Evolutionary conservation across 2,888 invertebrate genomes (phyloP), one percentile per base, ranked within the genome.

Genomic region (Tachystola acroxantha): DNA sequence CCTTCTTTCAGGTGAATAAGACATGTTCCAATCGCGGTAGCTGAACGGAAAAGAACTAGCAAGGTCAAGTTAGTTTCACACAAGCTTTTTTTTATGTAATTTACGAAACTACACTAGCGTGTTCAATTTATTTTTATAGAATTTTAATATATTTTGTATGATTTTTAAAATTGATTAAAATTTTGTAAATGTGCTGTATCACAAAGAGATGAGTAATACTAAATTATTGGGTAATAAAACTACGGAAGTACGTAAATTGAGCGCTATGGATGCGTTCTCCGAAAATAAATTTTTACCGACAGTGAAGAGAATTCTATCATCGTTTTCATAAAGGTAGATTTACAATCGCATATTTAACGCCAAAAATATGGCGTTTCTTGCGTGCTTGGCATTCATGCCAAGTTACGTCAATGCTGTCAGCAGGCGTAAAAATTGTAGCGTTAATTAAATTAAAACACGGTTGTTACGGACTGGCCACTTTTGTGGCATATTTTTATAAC

Each of bases 21-120:
- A 94, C 94, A 94, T 94, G 92, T 92, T 93, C 90, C 89, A 91
- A 91, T 91, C 90, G 89, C 90, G 89, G 90, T 90, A 88, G 91
- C 89, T 89, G 89, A 90, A 91, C 91, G 91, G 91, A 92, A 93
- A 93, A 90, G 88, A 86, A 84, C 85, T 82, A 73, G 69, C 80
- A 85, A 86, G 86, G 86, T 86, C 86, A 86, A 86, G 82, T 82
- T 89, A 87, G 88, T 78, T 65, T 78, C 70, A 59, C 53, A 68
- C 57, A 68, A 66, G 75, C 75, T 78, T 79, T 77, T 77, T 67
- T 63, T 62, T 58, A 47, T 42, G 38, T 42, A 46, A 42, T 49
- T 57, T 50, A 39, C 40, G 33, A 46, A 53, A 51, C 43, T 46
- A 28, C 19, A 29, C 31, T 45, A 39, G 13, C 7, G 14, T 10